A percentile compares a stretch with the other conserved stretches of the same genome.
phyloP scores from a whole-genome alignment of 2,888 invertebrate genomes.

The Drosophila phalerata region DNA sequence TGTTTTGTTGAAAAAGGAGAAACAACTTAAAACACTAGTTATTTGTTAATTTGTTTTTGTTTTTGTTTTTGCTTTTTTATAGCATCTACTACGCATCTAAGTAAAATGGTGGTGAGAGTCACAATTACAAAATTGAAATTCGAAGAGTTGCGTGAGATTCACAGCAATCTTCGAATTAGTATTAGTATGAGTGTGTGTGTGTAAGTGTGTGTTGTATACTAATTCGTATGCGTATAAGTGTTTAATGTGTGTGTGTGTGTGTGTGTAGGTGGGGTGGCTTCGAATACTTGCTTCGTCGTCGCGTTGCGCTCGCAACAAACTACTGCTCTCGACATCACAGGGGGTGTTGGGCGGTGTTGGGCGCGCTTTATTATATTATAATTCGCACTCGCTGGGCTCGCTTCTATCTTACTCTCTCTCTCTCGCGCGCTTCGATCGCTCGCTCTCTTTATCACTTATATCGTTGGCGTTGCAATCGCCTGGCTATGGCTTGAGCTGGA shows the following conservation, averaged over 20 bases:
- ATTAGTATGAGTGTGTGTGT: conserved; percentile 64
- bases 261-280: conserved; percentile 81
- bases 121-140: conserved; percentile 71
- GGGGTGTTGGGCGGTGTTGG: conserved; percentile 72
- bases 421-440: conserved; percentile 35
- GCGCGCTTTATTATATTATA: conserved; percentile 40
- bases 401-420: conserved; percentile 42
- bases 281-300: conserved; percentile 81
- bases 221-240: conserved; percentile 43
- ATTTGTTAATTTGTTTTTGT: conserved; percentile 44
- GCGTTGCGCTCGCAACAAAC: conserved; percentile 75
- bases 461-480: conserved; percentile 74
- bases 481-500: conserved; percentile 65
- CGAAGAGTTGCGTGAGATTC: conserved; percentile 39
- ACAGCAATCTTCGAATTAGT: conserved; percentile 46
- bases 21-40: conserved; percentile 77
- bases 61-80: conserved; percentile 45
- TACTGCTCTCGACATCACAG: conserved; percentile 78
- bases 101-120: conserved; percentile 81
- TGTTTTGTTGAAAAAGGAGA: conserved; percentile 74
- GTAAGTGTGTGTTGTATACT: conserved; percentile 44
- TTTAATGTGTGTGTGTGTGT: conserved; percentile 54
- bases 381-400: conserved; percentile 59
- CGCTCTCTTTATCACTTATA: conserved; percentile 45
- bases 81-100: conserved; percentile 80